Evolutionary conservation across 2,113 vertebrate genomes (phyloP).

Genomic region (Hippocampus zosterae): DNA sequence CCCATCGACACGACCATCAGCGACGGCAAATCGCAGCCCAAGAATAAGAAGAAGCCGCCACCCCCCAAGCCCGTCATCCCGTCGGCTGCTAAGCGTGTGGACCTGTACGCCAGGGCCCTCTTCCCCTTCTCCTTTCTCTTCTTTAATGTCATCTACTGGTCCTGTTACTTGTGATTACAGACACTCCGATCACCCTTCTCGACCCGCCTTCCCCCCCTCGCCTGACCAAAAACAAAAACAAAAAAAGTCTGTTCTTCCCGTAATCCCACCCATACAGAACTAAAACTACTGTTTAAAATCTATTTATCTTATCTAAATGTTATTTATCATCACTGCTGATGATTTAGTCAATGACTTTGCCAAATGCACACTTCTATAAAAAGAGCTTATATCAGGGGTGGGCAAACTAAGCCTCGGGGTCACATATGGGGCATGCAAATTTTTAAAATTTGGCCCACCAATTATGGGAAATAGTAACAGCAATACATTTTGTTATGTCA

Average conservation of each 20-base stretch:
- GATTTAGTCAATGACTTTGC: conserved; percentile 2
- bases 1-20: conserved; percentile 79
- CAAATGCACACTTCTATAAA: conserved; percentile 37
- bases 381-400: conserved; percentile 6
- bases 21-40: conserved; percentile 83
- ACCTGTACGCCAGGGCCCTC: conserved; percentile 91
- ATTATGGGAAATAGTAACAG: too few species aligned
- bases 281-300: conserved; percentile 13
- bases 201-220: background rate
- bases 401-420: background rate
- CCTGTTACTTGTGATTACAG: conserved; percentile 88
- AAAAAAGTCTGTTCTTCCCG: conserved; percentile 7
- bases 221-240: background rate
- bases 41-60: conserved; percentile 89
- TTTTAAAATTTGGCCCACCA: background rate
- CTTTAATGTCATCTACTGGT: conserved; percentile 99
- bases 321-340: conserved; percentile 13
- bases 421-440: too few species aligned
- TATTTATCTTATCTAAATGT: conserved; percentile 32
- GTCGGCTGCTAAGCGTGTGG: conserved; percentile 90
- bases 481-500: too few species aligned
- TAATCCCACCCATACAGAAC: conserved; percentile 1
- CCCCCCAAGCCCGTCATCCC: conserved; percentile 95
- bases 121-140: conserved; percentile 99
- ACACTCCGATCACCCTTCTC: conserved; percentile 15